Base-by-base conservation (phyloP, 2,113 vertebrate genomes). In the Oceanodroma tethys region DNA sequence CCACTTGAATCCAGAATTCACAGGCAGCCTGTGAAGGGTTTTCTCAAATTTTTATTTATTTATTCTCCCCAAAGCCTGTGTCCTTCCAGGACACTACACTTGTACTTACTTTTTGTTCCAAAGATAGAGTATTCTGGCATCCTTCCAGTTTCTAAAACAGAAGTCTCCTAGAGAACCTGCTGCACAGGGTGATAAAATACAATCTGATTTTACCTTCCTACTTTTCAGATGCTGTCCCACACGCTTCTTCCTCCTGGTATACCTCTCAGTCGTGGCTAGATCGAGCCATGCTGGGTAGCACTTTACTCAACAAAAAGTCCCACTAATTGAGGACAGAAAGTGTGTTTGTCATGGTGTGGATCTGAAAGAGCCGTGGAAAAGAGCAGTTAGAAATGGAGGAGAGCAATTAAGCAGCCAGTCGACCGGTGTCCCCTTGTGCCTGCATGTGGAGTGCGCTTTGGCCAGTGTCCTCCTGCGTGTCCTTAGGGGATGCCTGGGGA, bases 241-340 rank as follows among this genome's bases (percentile, higher is more conserved):
- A 34, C 21, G 3, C 30, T 56, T 17, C 65, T 74, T 34, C 3
- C 52, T 89, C 53, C 36, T 6, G 4, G 10, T 17, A 2, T 5
- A 34, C 36, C 50, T 73, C 63, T 29, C 15, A n/a, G 23, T 3
- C 3, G 3, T 45, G 74, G 53, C 60, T 26, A 53, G 30, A 22
- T 29, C 1, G 7, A 76, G 58, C 42, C n/a, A 13, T 0, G 23
- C 11, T 45, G 15, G 9, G 32, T 43, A 65, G 50, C 9, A 5
- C 17, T 58, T 76, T 3, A 6, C 66, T 63, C 34, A n/a, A 42
- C 0, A 2, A 30, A 11, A 79, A n/a, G 25, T 30, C n/a, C 11
- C 47, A 13, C 50, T 65, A 21, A 56, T 9, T 56, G 60, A 60
- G 42, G 63, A 32, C 38, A 59, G 58, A 67, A 50, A 47, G 40